Evolutionary conservation across 1,140 invertebrate species (phyloP).

Genomic region (Phocides pigmalion): DNA sequence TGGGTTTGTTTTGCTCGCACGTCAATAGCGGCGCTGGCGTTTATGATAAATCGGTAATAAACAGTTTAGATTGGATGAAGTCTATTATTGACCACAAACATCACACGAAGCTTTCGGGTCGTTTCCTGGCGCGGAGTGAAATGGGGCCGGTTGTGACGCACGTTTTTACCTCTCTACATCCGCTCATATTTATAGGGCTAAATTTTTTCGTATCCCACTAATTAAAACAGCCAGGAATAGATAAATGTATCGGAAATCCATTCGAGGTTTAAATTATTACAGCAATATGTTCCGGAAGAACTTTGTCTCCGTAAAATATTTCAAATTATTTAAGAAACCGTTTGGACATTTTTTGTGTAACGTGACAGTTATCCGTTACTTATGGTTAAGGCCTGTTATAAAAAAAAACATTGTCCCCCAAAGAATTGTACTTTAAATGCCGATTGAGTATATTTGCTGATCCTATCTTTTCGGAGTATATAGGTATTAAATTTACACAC

Average conservation of each 20-base stretch:
- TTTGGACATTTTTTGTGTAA: no score
- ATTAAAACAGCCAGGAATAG: conserved; percentile 46
- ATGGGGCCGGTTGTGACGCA: conserved; percentile 75
- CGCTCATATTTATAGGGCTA: conserved; percentile 61
- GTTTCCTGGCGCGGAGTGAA: conserved; percentile 73
- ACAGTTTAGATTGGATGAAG: conserved; percentile 60
- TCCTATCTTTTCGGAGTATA: no score
- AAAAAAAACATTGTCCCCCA: no score
- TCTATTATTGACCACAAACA: conserved; percentile 80
- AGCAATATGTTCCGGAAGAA: no score
- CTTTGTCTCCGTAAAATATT: no score
- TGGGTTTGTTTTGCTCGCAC: conserved; percentile 23
- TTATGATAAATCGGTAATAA: conserved; percentile 57
- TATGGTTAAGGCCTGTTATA: no score
- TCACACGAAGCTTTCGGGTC: conserved; percentile 74
- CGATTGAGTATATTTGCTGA: no score
- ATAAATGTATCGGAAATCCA: conserved; percentile 22
- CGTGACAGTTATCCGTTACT: no score
- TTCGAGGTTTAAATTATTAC: conserved; percentile 15
- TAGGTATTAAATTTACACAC: no score
- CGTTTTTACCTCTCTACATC: conserved; percentile 72
- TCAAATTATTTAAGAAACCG: no score
- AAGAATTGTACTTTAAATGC: no score
- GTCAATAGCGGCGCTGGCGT: conserved; percentile 45
- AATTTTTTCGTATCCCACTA: conserved; percentile 54